Conservation (phyloP, 2,888 invertebrate genomes). For the Heterodera filipjevi region DNA sequence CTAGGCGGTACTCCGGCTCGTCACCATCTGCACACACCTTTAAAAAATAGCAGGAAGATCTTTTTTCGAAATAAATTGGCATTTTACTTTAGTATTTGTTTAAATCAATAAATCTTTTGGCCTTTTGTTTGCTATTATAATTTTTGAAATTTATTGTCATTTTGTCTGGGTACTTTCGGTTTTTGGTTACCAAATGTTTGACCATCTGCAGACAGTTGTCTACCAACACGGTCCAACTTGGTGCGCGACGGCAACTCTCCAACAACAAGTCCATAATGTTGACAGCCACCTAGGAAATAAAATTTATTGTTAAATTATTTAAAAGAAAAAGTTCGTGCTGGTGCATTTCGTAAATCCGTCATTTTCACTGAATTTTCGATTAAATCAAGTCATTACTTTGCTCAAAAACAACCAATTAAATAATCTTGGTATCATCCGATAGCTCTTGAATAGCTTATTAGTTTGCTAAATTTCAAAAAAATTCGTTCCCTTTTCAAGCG, state of each 20-base stretch:
- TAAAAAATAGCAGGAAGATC: not conserved
- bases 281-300: constrained; percentile 23
- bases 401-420: too few species aligned
- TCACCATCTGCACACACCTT: not conserved
- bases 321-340: not conserved
- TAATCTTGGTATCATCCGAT: too few species aligned
- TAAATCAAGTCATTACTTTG: too few species aligned
- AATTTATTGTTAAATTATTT: not conserved
- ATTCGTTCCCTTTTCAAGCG: too few species aligned
- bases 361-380: too few species aligned
- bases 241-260: constrained; percentile 19
- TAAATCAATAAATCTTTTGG: too few species aligned
- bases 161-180: too few species aligned
- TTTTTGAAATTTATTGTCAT: not conserved
- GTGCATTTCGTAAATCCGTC: too few species aligned
- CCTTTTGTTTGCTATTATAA: not conserved
- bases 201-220: constrained; percentile 27
- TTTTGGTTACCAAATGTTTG: constrained; percentile 4
- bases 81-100: constrained; percentile 7
- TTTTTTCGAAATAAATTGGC: not conserved
- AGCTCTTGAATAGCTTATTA: too few species aligned
- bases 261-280: constrained; percentile 26
- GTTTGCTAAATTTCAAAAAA: too few species aligned
- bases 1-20: not conserved
- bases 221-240: constrained; percentile 22